Evolutionary conservation across 2,888 invertebrate genomes (phyloP).

Genomic region (Papilio demoleus): DNA sequence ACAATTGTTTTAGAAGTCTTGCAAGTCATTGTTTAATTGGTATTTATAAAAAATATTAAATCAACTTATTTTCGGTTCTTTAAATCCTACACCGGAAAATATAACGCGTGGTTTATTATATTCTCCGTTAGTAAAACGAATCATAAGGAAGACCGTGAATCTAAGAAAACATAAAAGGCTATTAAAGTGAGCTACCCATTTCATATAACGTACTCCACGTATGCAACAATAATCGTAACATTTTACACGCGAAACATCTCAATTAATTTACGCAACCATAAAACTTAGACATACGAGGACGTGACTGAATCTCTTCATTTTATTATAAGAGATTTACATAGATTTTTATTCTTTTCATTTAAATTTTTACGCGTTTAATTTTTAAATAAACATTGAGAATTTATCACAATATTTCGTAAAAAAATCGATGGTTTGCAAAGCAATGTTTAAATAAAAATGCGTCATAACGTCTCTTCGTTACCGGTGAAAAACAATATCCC

Average conservation of each 20-base stretch:
- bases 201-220: constrained; percentile 23
- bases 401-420: too few relatives aligned
- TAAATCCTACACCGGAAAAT: constrained; percentile 10
- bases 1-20: neutral
- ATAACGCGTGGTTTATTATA: constrained; percentile 1
- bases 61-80: too few relatives aligned
- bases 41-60: too few relatives aligned
- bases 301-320: too few relatives aligned
- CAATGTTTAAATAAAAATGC: too few relatives aligned
- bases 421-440: too few relatives aligned
- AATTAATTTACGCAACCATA: constrained; percentile 31
- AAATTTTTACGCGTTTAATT: too few relatives aligned
- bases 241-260: constrained; percentile 28
- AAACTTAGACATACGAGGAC: constrained; percentile 31
- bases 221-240: constrained; percentile 28
- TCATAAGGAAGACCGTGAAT: constrained; percentile 38
- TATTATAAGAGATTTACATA: too few relatives aligned
- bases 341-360: too few relatives aligned
- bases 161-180: constrained; percentile 36
- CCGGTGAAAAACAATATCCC: too few relatives aligned
- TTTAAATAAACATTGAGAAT: too few relatives aligned
- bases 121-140: constrained; percentile 24
- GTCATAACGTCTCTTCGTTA: too few relatives aligned
- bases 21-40: neutral
- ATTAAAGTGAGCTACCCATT: constrained; percentile 33